Conservation (phyloP, 2,888 invertebrate genomes). For the Agonum fuliginosum region DNA sequence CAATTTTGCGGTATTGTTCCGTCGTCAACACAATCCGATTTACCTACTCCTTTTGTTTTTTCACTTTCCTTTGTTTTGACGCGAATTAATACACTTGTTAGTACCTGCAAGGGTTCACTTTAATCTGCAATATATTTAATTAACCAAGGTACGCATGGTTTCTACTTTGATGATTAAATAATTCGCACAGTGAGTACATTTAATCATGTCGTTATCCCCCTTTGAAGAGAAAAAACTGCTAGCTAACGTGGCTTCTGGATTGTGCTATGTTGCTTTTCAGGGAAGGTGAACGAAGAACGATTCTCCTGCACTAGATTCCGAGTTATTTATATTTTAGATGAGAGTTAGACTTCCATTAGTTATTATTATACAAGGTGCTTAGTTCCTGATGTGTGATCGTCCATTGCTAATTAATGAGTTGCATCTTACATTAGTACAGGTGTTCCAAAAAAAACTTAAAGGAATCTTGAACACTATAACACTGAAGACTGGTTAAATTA, state of each 20-base stretch:
- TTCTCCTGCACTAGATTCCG: conserved; percentile 30
- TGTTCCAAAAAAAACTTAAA: background rate
- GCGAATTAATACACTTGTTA: background rate
- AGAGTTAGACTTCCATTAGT: conserved; percentile 38
- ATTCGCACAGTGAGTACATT: background rate
- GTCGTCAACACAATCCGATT: background rate
- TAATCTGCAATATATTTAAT: conserved; percentile 20
- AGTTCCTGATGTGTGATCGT: conserved; percentile 8
- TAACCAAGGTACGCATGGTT: conserved; percentile 5
- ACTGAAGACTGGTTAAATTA: too few relatives aligned
- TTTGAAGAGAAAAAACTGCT: background rate
- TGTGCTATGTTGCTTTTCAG: background rate
- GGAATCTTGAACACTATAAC: too few relatives aligned
- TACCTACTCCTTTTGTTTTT: background rate
- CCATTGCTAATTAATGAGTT: background rate
- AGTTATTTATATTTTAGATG: conserved; percentile 45
- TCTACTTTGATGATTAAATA: conserved; percentile 4
- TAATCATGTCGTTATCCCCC: background rate
- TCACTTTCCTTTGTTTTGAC: background rate
- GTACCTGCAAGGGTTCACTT: background rate
- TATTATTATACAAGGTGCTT: conserved; percentile 38
- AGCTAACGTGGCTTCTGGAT: background rate
- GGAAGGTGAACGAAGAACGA: background rate
- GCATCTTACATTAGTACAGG: background rate
- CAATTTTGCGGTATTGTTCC: too few relatives aligned